Evolutionary conservation across 2,113 vertebrate genomes (phyloP).

Genomic region (Pithys albifrons): DNA sequence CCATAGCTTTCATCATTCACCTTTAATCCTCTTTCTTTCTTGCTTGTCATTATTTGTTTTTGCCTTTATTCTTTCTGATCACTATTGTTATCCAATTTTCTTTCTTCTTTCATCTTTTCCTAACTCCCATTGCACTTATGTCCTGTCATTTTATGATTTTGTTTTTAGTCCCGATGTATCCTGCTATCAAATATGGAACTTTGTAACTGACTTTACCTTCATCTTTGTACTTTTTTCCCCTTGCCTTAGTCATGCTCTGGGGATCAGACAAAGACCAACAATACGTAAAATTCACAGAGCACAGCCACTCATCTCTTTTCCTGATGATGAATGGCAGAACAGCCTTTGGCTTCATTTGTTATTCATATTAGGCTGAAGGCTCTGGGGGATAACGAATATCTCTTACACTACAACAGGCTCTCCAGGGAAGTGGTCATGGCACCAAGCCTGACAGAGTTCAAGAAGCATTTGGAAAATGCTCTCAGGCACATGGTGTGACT

Average conservation of each 20-base stretch:
- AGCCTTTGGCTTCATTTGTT: background rate
- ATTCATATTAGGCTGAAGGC: background rate
- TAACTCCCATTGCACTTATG: slow-evolving; percentile 21
- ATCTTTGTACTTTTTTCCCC: slow-evolving; percentile 17
- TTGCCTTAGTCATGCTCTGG: background rate
- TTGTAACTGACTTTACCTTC: slow-evolving; percentile 59
- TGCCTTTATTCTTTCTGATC: slow-evolving; percentile 57
- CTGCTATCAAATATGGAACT: slow-evolving; percentile 44
- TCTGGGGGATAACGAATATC: background rate
- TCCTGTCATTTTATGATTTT: slow-evolving; percentile 51
- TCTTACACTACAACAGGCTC: background rate
- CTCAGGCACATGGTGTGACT: accelerated
- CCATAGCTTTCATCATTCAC: slow-evolving; percentile 67
- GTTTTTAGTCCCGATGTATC: slow-evolving; percentile 22
- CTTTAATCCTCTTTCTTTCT: slow-evolving; percentile 45
- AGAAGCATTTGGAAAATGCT: background rate
- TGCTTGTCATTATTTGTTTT: slow-evolving; percentile 63
- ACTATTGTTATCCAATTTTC: slow-evolving; percentile 67
- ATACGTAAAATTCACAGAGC: background rate
- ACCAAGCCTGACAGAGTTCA: background rate
- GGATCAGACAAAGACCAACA: background rate
- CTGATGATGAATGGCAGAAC: background rate
- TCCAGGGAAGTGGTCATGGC: background rate
- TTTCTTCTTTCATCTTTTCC: slow-evolving; percentile 63
- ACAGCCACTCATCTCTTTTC: background rate